Evolutionary conservation across 2,888 invertebrate species (phyloP), one percentile per base, ranked within the genome.

Genomic region (Eumerus sabulonum): DNA sequence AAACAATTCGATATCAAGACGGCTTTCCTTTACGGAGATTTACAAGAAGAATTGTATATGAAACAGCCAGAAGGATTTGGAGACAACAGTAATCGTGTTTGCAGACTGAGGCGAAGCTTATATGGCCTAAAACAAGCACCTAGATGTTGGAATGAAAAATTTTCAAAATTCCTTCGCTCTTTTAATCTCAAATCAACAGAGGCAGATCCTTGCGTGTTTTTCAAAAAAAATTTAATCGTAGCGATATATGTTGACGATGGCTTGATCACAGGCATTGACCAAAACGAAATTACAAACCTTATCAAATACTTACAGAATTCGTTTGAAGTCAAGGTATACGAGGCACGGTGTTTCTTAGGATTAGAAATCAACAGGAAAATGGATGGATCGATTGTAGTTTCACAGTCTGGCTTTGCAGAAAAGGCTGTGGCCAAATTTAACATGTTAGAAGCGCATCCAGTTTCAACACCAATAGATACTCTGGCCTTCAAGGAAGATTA

Each of bases 71-170:
- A 68, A 47, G 82, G 63, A 0, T 81, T 44, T 45, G 47, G 54
- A n/a, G 82, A 76, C 42, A 17, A 72, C 16, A 74, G 79, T 2
- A 51, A 59, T 12, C 57, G 56, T 19, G 79, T 82, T 0, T 79
- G 67, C 48, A 17, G 53, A 38, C 38, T 82, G 5, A 47, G 62
- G 7, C 74, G 73, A 48, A 73, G 40, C 40, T n/a, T 40, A 40
- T 40, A 40, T 40, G 40, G 40, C 12, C 40, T 40, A 11, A 40
- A 40, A n/a, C 40, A 40, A n/a, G 11, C 40, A n/a, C n/a, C 40
- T 40, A 11, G 40, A 11, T 40, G 40, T 40, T 40, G 40, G 40
- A 40, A 40, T n/a, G 11, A n/a, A 40, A 40, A 40, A 9, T 40
- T 40, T 11, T n/a, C 40, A 1, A n/a, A 40, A n/a, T 40, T 40